These are phyloP conservation scores for Flabesymbios commensalis DNA, from an alignment of 2,888 invertebrate species.

Conservation along the genomic window DNA sequence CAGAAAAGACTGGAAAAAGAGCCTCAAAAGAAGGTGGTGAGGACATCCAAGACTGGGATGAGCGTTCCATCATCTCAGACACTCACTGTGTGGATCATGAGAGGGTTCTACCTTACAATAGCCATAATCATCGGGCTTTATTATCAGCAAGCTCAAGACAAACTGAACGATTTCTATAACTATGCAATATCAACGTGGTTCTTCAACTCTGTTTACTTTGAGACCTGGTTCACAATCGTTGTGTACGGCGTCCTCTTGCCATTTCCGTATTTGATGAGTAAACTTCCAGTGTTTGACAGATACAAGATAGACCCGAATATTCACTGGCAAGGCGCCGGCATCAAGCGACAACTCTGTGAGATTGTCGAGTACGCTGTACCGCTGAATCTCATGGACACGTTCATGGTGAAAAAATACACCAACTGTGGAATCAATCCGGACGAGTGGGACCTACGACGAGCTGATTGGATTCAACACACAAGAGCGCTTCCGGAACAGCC, in stretches of 20 bases:
- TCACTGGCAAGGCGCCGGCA: constrained; percentile 29
- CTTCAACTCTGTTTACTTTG: constrained; percentile 51
- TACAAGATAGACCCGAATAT: constrained; percentile 44
- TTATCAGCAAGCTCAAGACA: too few relatives aligned
- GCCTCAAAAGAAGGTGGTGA: too few relatives aligned
- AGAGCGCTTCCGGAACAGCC: constrained; percentile 41
- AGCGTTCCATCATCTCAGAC: too few relatives aligned
- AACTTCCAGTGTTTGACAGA: constrained; percentile 36
- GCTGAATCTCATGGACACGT: constrained; percentile 44
- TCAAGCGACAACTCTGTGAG: constrained; percentile 29
- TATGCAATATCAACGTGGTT: constrained; percentile 26
- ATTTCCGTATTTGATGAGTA: constrained; percentile 36
- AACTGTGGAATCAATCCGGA: constrained; percentile 37
- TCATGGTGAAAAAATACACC: constrained; percentile 46
- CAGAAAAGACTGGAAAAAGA: too few relatives aligned
- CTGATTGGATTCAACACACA: constrained; percentile 42
- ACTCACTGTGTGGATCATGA: too few relatives aligned
- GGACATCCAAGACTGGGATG: too few relatives aligned
- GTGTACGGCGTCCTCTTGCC: constrained; percentile 40
- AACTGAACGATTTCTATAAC: too few relatives aligned
- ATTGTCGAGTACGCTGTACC: constrained; percentile 42
- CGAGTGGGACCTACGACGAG: constrained; percentile 35
- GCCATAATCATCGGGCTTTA: too few relatives aligned
- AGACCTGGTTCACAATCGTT: constrained; percentile 45
- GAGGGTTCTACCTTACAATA: too few relatives aligned